A percentile compares a stretch with the other conserved stretches of the same genome.
Conservation (phyloP, 2,797 vertebrate genomes). For the Dendrocincla tyrannina region DNA sequence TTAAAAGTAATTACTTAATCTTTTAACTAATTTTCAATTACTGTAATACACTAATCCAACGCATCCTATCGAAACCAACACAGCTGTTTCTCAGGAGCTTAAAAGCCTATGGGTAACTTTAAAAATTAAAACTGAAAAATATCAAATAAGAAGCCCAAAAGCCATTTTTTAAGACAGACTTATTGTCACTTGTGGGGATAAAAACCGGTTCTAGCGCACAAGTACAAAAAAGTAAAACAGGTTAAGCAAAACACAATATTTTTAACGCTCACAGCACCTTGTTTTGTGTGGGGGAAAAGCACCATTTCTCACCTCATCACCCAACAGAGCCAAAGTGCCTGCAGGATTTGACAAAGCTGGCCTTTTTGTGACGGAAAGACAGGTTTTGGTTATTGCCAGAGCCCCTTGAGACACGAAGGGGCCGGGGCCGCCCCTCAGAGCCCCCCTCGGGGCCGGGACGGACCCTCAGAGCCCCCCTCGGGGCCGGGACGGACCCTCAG, state of each 20-base stretch:
- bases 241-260: neutral
- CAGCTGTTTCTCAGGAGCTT: neutral
- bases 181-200: rapidly evolving
- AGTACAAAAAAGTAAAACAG: neutral
- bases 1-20: neutral
- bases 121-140: neutral
- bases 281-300: rapidly evolving
- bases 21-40: neutral
- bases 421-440: neutral
- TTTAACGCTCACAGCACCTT: rapidly evolving
- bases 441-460: no score
- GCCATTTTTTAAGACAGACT: neutral
- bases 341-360: rapidly evolving
- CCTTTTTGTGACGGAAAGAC: rapidly evolving
- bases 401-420: rapidly evolving
- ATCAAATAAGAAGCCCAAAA: neutral
- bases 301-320: neutral
- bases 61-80: neutral
- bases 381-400: neutral
- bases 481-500: no score
- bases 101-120: neutral
- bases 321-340: neutral
- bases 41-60: neutral
- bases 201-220: neutral
- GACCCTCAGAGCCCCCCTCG: no score